Base-by-base conservation (phyloP, 2,113 vertebrate species). In the Myiozetetes cayanensis region DNA sequence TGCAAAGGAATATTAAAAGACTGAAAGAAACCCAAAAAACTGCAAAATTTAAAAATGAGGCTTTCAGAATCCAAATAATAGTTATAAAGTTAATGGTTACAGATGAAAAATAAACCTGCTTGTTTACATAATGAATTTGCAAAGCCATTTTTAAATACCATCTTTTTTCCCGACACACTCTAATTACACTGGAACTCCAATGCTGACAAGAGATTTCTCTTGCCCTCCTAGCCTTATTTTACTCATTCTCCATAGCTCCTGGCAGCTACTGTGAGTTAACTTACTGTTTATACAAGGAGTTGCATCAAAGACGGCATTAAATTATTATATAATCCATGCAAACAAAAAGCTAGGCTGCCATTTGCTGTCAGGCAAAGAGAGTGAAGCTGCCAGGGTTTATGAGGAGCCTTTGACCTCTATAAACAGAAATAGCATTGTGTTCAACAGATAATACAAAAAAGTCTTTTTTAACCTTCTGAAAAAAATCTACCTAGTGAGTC, bases 331-430 rank as follows among this genome's bases (percentile, higher is more conserved):
- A 90, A 95, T 93, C 92, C 66, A 93, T 43, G 39, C 39, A 44
- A 93, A 96, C 72, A 80, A 88, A 96, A 96, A 96, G 53, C 80
- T 70, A 74, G 14, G 61, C 71, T 95, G 65, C 58, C 35, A 77
- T 70, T 90, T 96, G 85, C 77, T 95, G 94, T 89, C 79, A 97
- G 81, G 81, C 49, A 90, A 95, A 86, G 31, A 94, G 95, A 97
- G 79, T 14, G 35, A 87, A 93, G 63, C 39, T 91, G 56, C 46
- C 81, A 65, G 14, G 31, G 17, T 95, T 96, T 97, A 93, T 50
- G 52, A 28, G 41, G 39, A 89, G 52, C 77, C 85, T 97, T 84
- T 95, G 68, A 78, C 55, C 78, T 87, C 78, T 66, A 83, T 41
- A 89, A 72, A 71, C 17, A 92, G 86, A 96, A 96, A 93, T 92